Conservation (phyloP, 2,113 vertebrate genomes). For the Upupa epops region DNA sequence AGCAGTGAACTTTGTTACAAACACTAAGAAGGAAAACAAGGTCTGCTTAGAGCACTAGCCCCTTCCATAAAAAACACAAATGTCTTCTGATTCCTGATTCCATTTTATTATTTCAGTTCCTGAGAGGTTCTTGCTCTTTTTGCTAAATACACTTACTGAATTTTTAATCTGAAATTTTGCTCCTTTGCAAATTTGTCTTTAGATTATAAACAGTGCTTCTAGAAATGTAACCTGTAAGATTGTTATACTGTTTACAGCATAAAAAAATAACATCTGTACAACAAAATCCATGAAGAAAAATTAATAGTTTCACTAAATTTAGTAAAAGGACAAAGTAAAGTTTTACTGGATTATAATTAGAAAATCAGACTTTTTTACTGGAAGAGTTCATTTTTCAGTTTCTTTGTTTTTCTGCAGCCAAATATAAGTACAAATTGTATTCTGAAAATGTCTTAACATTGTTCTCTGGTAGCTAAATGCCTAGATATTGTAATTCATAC, state of each 20-base stretch:
- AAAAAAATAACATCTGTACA: neutral
- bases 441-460: neutral
- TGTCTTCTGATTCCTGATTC: neutral
- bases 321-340: neutral
- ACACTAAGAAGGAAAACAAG: neutral
- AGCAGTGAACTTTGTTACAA: neutral
- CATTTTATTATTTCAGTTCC: neutral
- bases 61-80: neutral
- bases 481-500: slow-evolving; percentile 3
- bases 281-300: neutral
- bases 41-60: neutral
- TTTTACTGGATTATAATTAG: neutral
- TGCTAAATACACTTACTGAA: neutral
- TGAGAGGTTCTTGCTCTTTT: neutral
- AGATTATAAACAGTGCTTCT: neutral
- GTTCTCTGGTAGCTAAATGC: neutral
- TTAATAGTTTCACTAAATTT: neutral
- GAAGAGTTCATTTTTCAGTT: neutral
- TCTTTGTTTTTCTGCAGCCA: neutral
- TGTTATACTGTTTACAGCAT: neutral
- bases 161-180: neutral
- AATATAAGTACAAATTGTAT: neutral
- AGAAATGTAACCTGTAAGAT: neutral
- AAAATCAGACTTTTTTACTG: neutral
- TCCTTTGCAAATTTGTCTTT: neutral